Evolutionary conservation across 2,797 vertebrate genomes (phyloP), one percentile per base, ranked within the genome.

Genomic region (Lepidocolaptes lacrymiger): DNA sequence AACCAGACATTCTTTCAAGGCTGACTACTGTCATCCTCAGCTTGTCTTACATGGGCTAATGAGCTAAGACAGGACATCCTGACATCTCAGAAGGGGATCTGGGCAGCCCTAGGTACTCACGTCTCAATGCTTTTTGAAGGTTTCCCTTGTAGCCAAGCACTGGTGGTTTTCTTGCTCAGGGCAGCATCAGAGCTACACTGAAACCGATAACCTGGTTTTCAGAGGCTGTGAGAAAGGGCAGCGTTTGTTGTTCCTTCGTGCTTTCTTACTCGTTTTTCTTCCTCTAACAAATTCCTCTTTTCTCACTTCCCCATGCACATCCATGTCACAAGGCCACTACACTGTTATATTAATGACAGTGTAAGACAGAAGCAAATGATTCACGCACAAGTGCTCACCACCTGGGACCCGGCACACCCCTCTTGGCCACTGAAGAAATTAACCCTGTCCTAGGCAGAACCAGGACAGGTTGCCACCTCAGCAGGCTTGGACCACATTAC

Each of bases 281-380:
- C 52, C 74, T 72, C 36, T 26, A 30, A 66, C 63, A 51, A 58
- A 74, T 95, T 96, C 72, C 91, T 83, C 87, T 92, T 93, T 91
- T 92, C 46, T 85, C 64, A 88, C 67, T 95, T 92, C 89, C 78
- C 37, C 5, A 0, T 41, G 21, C 12, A 44, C 0, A 2, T 68
- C 73, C 6, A 2, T 69, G 55, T 88, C 81, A 63, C 56, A 93
- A 91, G 44, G 28, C 51, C 12, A 2, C 24, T 27, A 5, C 7
- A 32, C 6, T 7, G 19, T 44, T 64, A 24, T 10, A 44, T 32
- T 13, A 64, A 17, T 17, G 62, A 43, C 41, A 44, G 41, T 5
- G 13, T 16, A 32, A 20, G 10, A 41, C 28, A 24, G 32, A 64
- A 32, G 21, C 8, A 4, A 64, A 19, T 64, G 62, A 64, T 46